phyloP scores from a whole-genome alignment of 2,888 invertebrate genomes.

The Ariolimax columbianus region DNA sequence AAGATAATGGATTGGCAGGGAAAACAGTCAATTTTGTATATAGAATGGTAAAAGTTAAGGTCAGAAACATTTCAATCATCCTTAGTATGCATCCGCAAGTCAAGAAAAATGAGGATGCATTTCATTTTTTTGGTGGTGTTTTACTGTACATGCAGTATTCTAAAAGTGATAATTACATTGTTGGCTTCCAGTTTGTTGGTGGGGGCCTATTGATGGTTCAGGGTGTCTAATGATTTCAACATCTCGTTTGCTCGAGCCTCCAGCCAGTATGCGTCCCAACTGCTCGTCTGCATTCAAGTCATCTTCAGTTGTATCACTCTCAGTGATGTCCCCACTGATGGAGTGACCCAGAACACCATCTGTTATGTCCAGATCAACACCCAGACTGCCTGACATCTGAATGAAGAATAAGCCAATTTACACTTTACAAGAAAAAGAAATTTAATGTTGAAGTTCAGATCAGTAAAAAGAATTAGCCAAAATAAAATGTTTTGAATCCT shows the following conservation, averaged over 20 bases:
- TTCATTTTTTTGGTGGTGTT: too few species aligned
- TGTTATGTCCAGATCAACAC: constrained; percentile 21
- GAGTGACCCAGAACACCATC: constrained; percentile 31
- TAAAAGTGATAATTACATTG: constrained; percentile 11
- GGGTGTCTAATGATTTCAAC: constrained; percentile 24
- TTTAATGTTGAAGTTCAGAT: background rate
- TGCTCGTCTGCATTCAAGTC: constrained; percentile 43
- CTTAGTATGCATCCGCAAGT: too few species aligned
- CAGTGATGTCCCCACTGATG: constrained; percentile 47
- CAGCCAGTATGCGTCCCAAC: constrained; percentile 23
- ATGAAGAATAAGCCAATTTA: too few species aligned
- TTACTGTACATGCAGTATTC: background rate
- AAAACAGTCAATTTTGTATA: too few species aligned
- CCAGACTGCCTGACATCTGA: constrained; percentile 28
- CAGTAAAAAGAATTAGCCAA: background rate
- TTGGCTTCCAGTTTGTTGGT: constrained; percentile 13
- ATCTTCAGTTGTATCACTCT: constrained; percentile 54
- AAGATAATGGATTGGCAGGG: too few species aligned
- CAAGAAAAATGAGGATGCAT: too few species aligned
- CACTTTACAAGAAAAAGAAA: constrained; percentile 28
- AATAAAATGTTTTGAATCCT: too few species aligned
- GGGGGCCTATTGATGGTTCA: constrained; percentile 13
- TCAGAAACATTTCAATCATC: too few species aligned
- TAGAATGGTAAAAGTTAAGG: too few species aligned
- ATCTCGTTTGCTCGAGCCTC: background rate